Base-by-base conservation (phyloP, 2,797 vertebrate species). In the Halcyon leucocephala region DNA sequence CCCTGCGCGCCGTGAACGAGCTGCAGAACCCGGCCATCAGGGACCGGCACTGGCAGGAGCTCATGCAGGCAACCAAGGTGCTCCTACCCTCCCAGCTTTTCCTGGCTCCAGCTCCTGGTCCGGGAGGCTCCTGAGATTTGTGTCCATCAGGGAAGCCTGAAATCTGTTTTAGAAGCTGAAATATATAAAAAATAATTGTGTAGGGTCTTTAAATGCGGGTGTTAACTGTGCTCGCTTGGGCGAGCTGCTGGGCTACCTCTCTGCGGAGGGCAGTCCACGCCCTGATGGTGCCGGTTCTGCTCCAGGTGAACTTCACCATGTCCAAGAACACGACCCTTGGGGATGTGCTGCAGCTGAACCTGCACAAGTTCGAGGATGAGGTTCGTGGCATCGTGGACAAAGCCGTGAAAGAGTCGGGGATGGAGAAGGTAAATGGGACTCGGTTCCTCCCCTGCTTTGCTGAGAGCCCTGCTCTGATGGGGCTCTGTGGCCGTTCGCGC, bases 11-110 rank as follows among this genome's bases (percentile, higher is more conserved):
- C 0, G 93, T 98, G 46, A 98, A 95, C 1, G 98, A 98, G 61
- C 97, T 98, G 82, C 98, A 98, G 97, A 98, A 98, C 92, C 98
- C 98, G 0, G 97, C 98, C 90, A 97, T 98, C 85, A 96, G 97
- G 8, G 96, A 97, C 13, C 98, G 98, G 29, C 98, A 98, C 96
- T 98, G 98, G 98, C 97, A 96, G 48, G 97, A 98, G 95, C 98
- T 98, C 39, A 97, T 97, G 98, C 94, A 97, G 71, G 97, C 98
- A 52, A 96, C 98, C 15, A 95, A 98, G 98, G 98, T 98, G 76
- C 79, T 39, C 42, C 39, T 7, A 3, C 12, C 67, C 22, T 62
- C 57, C 74, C 2, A 0, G n/a, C 31, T 46, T 7, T 12, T 61
- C 61, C 55, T 18, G 48, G 25, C 42, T 31, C 65, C 49, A 25